Evolutionary conservation across 2,888 invertebrate genomes (phyloP).

Genomic region (Drosophila buzzatii): DNA sequence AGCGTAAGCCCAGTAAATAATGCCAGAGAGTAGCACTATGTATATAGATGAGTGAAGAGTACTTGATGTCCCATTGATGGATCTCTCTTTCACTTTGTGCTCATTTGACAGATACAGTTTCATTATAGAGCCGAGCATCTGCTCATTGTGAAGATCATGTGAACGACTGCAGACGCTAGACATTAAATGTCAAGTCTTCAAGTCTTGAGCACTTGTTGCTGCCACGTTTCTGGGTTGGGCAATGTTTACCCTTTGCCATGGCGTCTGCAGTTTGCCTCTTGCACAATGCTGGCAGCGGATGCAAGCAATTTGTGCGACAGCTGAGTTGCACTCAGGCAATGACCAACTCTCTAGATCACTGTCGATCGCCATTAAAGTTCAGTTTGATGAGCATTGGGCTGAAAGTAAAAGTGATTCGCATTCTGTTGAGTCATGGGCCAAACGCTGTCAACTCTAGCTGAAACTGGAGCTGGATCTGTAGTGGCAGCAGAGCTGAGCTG

Average conservation of each 20-base stretch:
- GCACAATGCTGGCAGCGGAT: slow-evolving; percentile 55
- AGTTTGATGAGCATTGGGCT: slow-evolving; percentile 9
- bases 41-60: neutral
- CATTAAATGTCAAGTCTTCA: slow-evolving; percentile 54
- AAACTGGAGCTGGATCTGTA: neutral
- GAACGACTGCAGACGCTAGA: neutral
- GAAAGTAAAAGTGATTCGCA: slow-evolving; percentile 62
- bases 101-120: slow-evolving; percentile 2
- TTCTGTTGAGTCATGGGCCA: slow-evolving; percentile 59
- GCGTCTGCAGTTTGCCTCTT: slow-evolving; percentile 30
- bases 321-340: slow-evolving; percentile 45
- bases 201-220: slow-evolving; percentile 23
- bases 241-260: slow-evolving; percentile 35
- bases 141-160: slow-evolving; percentile 6
- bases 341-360: slow-evolving; percentile 7
- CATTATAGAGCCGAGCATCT: slow-evolving; percentile 1
- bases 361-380: slow-evolving; percentile 28
- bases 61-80: neutral
- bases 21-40: neutral
- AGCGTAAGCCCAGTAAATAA: neutral
- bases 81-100: slow-evolving; percentile 4
- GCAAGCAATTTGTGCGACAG: slow-evolving; percentile 64
- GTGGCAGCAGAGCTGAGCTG: neutral
- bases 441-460: neutral
- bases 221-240: slow-evolving; percentile 38